phyloP scores from a whole-genome alignment of 2,113 vertebrate species.

The Acrocephalus kingi region DNA sequence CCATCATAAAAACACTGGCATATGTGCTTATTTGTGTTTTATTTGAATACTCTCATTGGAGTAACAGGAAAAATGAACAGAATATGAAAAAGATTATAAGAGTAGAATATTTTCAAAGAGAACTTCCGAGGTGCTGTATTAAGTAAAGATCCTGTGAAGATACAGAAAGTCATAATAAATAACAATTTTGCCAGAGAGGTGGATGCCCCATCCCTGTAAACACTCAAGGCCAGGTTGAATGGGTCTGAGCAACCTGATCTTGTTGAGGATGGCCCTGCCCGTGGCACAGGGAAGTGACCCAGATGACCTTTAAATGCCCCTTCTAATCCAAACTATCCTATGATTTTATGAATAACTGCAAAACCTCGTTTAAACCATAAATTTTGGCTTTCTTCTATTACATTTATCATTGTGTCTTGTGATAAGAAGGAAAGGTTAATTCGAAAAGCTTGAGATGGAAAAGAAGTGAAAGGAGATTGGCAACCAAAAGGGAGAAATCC shows the following conservation, averaged over 20 bases:
- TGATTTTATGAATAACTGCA: not conserved
- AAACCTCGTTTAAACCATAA: not conserved
- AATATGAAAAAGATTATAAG: not conserved
- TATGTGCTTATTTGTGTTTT: conserved; percentile 26
- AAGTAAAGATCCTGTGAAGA: not conserved
- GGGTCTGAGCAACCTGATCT: not conserved
- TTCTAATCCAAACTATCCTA: not conserved
- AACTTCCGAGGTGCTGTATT: not conserved
- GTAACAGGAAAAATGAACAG: not conserved
- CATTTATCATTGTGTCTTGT: not conserved
- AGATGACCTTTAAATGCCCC: not conserved
- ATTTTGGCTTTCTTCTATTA: not conserved
- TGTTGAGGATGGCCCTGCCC: not conserved
- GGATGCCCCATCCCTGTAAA: not conserved
- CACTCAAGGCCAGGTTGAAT: not conserved
- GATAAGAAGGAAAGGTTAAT: not conserved
- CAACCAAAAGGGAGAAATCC: not conserved
- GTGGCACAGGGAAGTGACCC: not conserved
- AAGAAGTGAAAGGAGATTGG: not conserved
- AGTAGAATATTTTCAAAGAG: not conserved
- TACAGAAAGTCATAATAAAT: not conserved
- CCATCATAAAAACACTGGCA: not conserved
- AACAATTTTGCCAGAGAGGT: not conserved
- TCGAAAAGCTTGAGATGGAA: not conserved
- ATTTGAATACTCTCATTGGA: not conserved